phyloP scores from a whole-genome alignment of 2,113 vertebrate species.

The Tetrax tetrax region DNA sequence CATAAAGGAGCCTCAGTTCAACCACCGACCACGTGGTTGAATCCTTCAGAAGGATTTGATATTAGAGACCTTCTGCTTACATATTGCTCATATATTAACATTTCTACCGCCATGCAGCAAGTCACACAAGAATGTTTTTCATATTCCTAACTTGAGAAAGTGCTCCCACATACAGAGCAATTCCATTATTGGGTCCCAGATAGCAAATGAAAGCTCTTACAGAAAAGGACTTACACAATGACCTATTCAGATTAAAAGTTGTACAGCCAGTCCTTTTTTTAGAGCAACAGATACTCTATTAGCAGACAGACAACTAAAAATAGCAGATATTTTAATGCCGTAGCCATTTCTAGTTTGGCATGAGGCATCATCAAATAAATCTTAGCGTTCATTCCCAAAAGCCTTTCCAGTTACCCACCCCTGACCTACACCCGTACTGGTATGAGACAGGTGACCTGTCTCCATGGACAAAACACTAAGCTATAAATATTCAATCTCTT shows the following conservation, averaged over 20 bases:
- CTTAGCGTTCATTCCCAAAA: not conserved
- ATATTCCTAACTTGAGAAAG: not conserved
- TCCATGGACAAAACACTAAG: not conserved
- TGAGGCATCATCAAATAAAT: not conserved
- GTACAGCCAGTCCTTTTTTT: not conserved
- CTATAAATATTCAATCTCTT: not conserved
- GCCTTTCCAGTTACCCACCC: not conserved
- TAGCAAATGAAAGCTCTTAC: constrained; percentile 24
- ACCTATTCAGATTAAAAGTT: constrained; percentile 7
- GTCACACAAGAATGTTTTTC: constrained; percentile 13
- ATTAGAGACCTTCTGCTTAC: not conserved
- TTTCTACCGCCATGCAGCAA: not conserved
- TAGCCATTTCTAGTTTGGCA: not conserved
- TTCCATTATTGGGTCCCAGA: not conserved
- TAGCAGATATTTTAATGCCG: not conserved
- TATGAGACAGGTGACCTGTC: not conserved
- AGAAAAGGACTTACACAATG: not conserved
- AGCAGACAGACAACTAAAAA: not conserved
- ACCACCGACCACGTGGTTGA: accelerated
- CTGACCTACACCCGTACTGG: not conserved
- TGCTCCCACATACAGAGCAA: not conserved
- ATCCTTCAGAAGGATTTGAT: not conserved
- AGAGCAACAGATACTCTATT: not conserved
- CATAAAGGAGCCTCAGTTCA: constrained; percentile 1
- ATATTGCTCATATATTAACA: not conserved